Conservation (phyloP, 2,888 invertebrate species). For the Heliconius erato region DNA sequence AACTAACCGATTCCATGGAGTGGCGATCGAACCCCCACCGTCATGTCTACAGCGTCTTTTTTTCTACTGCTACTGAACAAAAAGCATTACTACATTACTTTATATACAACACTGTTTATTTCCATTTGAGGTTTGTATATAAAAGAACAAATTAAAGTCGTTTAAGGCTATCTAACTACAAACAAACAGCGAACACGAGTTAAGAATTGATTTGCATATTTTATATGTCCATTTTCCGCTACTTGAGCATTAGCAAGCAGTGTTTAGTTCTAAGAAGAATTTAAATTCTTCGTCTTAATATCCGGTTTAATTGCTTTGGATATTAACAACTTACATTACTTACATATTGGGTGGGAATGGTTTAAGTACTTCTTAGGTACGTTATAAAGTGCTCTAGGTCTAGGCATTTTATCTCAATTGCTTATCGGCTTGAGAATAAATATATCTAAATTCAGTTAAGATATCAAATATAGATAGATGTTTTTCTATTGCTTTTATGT, state of each 20-base stretch:
- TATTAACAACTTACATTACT: not conserved
- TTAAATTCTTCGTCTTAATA: slow-evolving; percentile 12
- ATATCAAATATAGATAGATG: too few relatives aligned
- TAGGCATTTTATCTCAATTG: too few relatives aligned
- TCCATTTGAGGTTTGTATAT: not conserved
- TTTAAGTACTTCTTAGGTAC: not conserved
- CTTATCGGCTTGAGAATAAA: too few relatives aligned
- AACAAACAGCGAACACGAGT: slow-evolving; percentile 1
- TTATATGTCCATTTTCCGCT: slow-evolving; percentile 17
- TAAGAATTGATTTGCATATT: slow-evolving; percentile 20
- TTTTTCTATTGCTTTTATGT: too few relatives aligned
- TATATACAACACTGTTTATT: not conserved
- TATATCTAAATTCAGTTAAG: too few relatives aligned
- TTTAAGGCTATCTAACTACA: slow-evolving; percentile 19
- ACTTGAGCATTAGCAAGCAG: slow-evolving; percentile 6
- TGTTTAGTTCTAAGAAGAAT: slow-evolving; percentile 11
- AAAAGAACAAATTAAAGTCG: not conserved
- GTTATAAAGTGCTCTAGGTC: too few relatives aligned
- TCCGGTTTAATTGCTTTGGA: slow-evolving; percentile 16
- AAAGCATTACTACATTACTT: too few relatives aligned
- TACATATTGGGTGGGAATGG: not conserved
- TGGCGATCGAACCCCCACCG: not conserved
- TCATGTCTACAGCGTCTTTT: not conserved
- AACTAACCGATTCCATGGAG: not conserved
- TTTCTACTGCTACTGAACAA: not conserved